A percentile compares a stretch with the other conserved stretches of the same genome.
phyloP scores from a whole-genome alignment of 2,888 invertebrate species.

The Leptinotarsa juncta region DNA sequence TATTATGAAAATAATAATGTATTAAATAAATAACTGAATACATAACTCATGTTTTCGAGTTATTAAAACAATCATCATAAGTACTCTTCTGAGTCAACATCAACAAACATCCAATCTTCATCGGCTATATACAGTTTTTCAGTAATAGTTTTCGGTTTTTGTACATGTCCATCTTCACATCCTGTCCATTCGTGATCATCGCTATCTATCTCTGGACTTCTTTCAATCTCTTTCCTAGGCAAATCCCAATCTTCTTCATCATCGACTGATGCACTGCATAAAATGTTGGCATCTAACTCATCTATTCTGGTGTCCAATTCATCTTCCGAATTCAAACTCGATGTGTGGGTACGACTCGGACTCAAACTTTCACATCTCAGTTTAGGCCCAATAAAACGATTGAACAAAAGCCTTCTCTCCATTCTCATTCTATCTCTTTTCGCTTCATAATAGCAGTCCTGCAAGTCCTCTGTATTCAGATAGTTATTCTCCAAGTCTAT shows the following conservation, averaged over 20 bases:
- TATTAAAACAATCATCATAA: not conserved
- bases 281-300: too few species aligned
- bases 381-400: slow-evolving; percentile 8
- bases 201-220: slow-evolving; percentile 46
- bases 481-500: slow-evolving; percentile 51
- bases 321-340: not conserved
- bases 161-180: slow-evolving; percentile 24
- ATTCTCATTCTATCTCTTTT: slow-evolving; percentile 42
- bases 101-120: slow-evolving; percentile 54
- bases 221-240: slow-evolving; percentile 31
- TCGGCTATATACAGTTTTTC: slow-evolving; percentile 43
- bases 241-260: slow-evolving; percentile 49
- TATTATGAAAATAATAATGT: not conserved
- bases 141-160: not conserved
- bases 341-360: not conserved
- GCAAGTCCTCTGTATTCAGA: slow-evolving; percentile 36
- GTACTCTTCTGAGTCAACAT: slow-evolving; percentile 50
- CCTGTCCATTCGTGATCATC: slow-evolving; percentile 52
- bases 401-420: not conserved
- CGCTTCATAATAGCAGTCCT: slow-evolving; percentile 31
- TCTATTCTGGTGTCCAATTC: too few species aligned
- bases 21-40: not conserved
- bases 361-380: not conserved
- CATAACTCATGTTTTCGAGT: not conserved
- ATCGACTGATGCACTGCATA: not conserved